Conservation (phyloP, 1,140 invertebrate genomes). For the Drosophila mauritiana region DNA sequence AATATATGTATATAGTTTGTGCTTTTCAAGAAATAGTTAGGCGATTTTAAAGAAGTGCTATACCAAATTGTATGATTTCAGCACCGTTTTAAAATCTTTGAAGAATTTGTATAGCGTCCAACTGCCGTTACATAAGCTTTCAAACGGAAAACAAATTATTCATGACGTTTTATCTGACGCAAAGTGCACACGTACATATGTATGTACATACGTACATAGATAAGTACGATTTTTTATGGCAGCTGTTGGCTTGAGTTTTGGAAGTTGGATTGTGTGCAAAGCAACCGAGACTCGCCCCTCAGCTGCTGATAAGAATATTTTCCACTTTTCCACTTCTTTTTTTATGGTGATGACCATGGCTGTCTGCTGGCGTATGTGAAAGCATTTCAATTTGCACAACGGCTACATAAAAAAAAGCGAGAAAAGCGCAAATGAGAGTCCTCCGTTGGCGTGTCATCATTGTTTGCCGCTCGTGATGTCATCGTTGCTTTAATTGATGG, state of each 20-base stretch:
- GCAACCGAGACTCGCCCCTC: conserved; percentile 14
- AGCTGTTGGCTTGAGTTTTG: conserved; percentile 1
- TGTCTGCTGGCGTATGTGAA: conserved; percentile 56
- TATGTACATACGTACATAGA: background rate
- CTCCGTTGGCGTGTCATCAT: conserved; percentile 47
- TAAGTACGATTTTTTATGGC: background rate
- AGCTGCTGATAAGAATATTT: conserved; percentile 32
- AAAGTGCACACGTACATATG: background rate
- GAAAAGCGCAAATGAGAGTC: conserved; percentile 22
- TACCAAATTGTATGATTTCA: too few relatives aligned
- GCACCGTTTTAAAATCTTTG: too few relatives aligned
- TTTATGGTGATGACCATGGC: conserved; percentile 41
- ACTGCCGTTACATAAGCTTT: background rate
- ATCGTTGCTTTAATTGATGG: conserved; percentile 39
- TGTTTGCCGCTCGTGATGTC: conserved; percentile 40
- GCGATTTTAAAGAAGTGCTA: too few relatives aligned
- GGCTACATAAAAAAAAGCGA: background rate
- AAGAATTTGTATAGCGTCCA: too few relatives aligned
- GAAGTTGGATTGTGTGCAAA: conserved; percentile 15
- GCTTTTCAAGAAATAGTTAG: too few relatives aligned
- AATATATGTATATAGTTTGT: too few relatives aligned
- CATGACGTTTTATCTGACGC: background rate
- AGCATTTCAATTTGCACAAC: conserved; percentile 49
- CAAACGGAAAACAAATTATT: background rate
- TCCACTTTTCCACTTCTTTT: conserved; percentile 37